phyloP scores from a whole-genome alignment of 1,140 invertebrate species.

The Tetramorium alpestre region DNA sequence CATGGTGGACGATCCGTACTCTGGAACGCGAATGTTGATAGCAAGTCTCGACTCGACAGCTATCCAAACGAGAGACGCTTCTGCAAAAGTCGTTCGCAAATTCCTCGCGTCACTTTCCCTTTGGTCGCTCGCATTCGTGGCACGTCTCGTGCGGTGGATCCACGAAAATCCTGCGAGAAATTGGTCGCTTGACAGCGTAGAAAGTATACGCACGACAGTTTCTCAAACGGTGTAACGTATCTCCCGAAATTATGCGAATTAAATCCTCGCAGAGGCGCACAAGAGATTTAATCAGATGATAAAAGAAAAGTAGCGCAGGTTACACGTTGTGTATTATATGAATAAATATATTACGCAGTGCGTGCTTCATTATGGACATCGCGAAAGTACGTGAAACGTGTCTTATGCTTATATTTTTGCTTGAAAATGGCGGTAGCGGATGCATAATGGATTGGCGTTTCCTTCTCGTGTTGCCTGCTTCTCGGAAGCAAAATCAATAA shows the following conservation, averaged over 20 bases:
- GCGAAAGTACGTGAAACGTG: not conserved
- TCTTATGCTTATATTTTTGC: slow-evolving; percentile 12
- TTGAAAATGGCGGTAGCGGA: slow-evolving; percentile 23
- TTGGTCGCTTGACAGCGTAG: slow-evolving; percentile 4
- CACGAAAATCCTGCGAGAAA: slow-evolving; percentile 7
- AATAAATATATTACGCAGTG: not conserved
- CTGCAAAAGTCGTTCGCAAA: slow-evolving; percentile 53
- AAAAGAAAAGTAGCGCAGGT: not conserved
- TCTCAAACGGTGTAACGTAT: not conserved
- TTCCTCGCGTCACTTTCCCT: slow-evolving; percentile 28
- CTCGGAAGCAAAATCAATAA: slow-evolving; percentile 48
- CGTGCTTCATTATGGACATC: not conserved
- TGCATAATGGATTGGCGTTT: slow-evolving; percentile 42
- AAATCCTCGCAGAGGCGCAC: not conserved
- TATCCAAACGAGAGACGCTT: slow-evolving; percentile 50
- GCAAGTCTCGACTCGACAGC: slow-evolving; percentile 49
- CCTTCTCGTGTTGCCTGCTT: not conserved
- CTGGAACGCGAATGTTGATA: slow-evolving; percentile 25
- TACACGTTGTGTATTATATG: not conserved
- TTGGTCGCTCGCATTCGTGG: not conserved
- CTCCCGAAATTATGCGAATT: not conserved
- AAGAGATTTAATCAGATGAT: not conserved
- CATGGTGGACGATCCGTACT: slow-evolving; percentile 17
- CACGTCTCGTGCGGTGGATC: not conserved
- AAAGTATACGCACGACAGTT: not conserved